Evolutionary conservation across 1,140 invertebrate genomes (phyloP), one percentile per base, ranked within the genome.

Genomic region (Bacillus rossius): DNA sequence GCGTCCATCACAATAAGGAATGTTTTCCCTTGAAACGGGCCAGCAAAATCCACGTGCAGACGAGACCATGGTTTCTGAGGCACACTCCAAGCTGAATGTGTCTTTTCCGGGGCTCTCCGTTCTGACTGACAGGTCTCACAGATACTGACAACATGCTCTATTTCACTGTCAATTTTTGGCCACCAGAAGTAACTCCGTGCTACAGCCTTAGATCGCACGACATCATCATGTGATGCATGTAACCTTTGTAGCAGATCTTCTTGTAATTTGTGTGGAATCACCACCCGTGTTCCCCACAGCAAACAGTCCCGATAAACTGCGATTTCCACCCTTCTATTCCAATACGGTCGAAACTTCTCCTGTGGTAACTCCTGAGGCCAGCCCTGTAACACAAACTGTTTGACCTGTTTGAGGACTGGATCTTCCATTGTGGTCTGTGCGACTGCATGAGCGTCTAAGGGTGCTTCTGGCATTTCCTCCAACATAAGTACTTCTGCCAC

Each of bases 31-130:
- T 67, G 43, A 45, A 74, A 71, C 16, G 72, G 75, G 10, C 76
- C 75, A 4, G 73, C 73, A 64, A 76, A 79, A 61, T 80, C 80
- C 0, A 76, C 65, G 59, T 81, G 77, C 0, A 81, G 40, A 47
- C 77, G 60, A n/a, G 70, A 61, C 73, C 75, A 80, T 2, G 72
- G 75, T 42, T 65, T 19, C 61, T 62, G 29, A 16, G 74, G 67
- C 53, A 59, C 62, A 7, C 62, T 54, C 77, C 76, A 78, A 2
- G 60, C 57, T 47, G 64, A 61, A 23, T 65, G 55, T 16, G 55
- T 29, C 25, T 58, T 51, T 56, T 62, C 63, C 20, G 66, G 61
- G 60, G 66, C 63, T 51, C 16, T 16, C 4, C 8, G 43, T 45
- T 25, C n/a, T 25, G 43, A 45, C 43, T 45, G 43, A 45, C 62